Percentiles rank a stretch among this genome's conserved stretches.
phyloP scores from a whole-genome alignment of 2,797 vertebrate species.

The Bradypodion pumilum region DNA sequence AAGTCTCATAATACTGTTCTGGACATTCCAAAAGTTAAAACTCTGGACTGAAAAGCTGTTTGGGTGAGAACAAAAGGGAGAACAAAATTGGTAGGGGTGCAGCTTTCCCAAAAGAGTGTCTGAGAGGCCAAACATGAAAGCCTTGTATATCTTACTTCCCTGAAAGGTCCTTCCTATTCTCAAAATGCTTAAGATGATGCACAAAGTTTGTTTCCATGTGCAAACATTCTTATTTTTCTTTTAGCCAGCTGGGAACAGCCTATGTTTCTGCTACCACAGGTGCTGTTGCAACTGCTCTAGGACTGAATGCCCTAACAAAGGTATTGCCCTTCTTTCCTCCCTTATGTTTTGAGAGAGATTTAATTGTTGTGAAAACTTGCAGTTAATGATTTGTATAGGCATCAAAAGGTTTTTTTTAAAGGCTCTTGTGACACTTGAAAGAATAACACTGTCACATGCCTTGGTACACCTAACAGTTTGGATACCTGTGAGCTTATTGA shows the following conservation, averaged over 20 bases:
- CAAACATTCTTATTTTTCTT: slow-evolving; percentile 71
- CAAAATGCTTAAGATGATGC: not conserved
- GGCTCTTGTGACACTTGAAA: not conserved
- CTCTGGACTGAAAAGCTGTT: not conserved
- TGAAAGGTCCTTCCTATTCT: not conserved
- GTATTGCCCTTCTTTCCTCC: slow-evolving; percentile 71
- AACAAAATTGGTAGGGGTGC: not conserved
- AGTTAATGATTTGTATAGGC: not conserved
- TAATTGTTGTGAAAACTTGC: not conserved
- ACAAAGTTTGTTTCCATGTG: not conserved
- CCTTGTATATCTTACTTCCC: not conserved
- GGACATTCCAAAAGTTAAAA: not conserved
- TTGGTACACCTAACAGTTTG: not conserved
- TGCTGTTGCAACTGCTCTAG: slow-evolving; percentile 94
- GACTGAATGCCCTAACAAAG: slow-evolving; percentile 96
- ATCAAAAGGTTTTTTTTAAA: not conserved
- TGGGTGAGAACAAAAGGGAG: no score
- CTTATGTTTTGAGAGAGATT: not conserved
- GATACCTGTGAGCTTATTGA: not conserved
- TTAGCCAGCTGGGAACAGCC: slow-evolving; percentile 93
- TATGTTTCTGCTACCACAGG: slow-evolving; percentile 97
- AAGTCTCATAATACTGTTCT: not conserved
- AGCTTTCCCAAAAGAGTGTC: not conserved
- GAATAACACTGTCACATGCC: not conserved
- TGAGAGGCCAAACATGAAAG: not conserved